Base-by-base conservation (phyloP, 2,888 invertebrate species). In the Merodon equestris region DNA sequence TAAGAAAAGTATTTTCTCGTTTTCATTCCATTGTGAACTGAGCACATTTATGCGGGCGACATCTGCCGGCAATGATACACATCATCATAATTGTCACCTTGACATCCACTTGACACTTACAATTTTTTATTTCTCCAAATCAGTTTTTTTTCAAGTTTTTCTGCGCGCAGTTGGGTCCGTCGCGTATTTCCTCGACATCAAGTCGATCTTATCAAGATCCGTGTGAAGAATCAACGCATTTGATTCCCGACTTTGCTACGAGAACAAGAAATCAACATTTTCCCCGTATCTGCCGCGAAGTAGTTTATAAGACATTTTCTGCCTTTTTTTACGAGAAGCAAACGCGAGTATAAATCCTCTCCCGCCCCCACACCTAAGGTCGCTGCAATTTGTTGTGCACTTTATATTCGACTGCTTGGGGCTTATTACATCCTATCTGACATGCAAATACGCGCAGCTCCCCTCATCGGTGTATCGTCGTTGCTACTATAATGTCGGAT, bases 401-500 rank as follows among this genome's bases (percentile, higher is more conserved):
- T 42, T 45, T 10, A 15, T 64, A 18, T 64, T 58, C 12, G 54
- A 14, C 58, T 34, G 15, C 27, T 54, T 45, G 60, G 45, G 19
- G 34, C 57, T 42, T 42, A 48, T 42, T 50, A 38, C 14, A 54
- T 50, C 34, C 53, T 48, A 38, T 56, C 68, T 79, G 74, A 70
- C 68, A 79, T 79, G 79, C 74, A 70, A 73, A 74, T 56, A 54
- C 63, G 45, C 19, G 36, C 58, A 70, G 64, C 44, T 58, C 53
- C 48, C 54, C 34, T 73, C 40, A 50, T 51, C 27, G 38, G 79
- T 74, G 27, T 4, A 27, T 73, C 64, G 58, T 70, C 56, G 54
- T 73, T 56, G 68, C 50, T 74, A 17, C 45, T 73, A 81, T 75
- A 72, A 82, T 83, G 83, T 79, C 82, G 74, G 85, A 86, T 48